Percentiles rank a stretch among this genome's conserved stretches.
phyloP scores from a whole-genome alignment of 2,888 invertebrate species.

The Digitonthophagus gazella region DNA sequence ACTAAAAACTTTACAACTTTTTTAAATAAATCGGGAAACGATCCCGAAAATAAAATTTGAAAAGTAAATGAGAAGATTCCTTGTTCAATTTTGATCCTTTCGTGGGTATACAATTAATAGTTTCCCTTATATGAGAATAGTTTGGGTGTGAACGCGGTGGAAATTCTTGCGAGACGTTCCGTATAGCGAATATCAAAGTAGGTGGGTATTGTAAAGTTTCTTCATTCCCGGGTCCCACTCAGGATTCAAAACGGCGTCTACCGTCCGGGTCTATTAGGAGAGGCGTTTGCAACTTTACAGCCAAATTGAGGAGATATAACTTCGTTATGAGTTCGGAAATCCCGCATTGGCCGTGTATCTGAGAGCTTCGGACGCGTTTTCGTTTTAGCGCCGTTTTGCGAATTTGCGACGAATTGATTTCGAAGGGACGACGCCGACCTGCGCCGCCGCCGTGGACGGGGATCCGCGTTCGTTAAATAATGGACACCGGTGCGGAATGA shows the following conservation, averaged over 20 bases:
- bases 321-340: constrained; percentile 4
- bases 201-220: constrained; percentile 13
- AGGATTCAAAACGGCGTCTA: constrained; percentile 10
- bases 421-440: no score
- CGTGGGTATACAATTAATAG: not conserved
- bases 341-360: not conserved
- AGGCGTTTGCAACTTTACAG: constrained; percentile 13
- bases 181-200: constrained; percentile 2
- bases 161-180: constrained; percentile 6
- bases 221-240: constrained; percentile 5
- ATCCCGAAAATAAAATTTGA: no score
- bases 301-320: constrained; percentile 13
- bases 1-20: no score
- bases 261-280: constrained; percentile 6
- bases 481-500: not conserved
- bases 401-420: not conserved
- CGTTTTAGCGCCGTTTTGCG: not conserved
- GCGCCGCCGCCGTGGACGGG: no score
- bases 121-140: constrained; percentile 12
- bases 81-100: not conserved
- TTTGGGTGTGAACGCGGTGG: constrained; percentile 2
- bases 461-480: not conserved
- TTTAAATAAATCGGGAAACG: no score
- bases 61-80: no score
- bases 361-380: not conserved